Base-by-base conservation (phyloP, 2,888 invertebrate species). In the Archaeoteleia sp. region DNA sequence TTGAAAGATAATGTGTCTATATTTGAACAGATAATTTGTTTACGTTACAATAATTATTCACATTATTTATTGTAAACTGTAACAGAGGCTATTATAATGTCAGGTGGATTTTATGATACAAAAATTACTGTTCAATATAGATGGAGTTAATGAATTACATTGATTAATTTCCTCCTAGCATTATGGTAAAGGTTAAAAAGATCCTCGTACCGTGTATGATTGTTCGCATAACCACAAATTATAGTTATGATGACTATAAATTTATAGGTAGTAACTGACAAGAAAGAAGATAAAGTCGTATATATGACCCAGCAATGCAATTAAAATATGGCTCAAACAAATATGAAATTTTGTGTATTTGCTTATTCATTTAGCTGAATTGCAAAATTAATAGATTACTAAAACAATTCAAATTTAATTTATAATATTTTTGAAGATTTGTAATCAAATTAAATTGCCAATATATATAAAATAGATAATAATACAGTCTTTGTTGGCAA, bases 191-290 rank as follows among this genome's bases (percentile, higher is more conserved):
- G 27, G 27, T 27, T 8, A 8, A 27, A 20, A 2, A 20, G 20
- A 4, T 20, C 20, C 20, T 20, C 20, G 20, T 20, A 20, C 20
- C 20, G 27, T 27, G 27, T 27, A 27, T 8, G 30, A 30, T 30
- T 30, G 30, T 30, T 9, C 30, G 9, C 30, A 30, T 30, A 30
- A 30, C 30, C 30, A 30, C 30, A 30, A 30, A 30, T 30, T 30
- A 30, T 30, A 10, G 30, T 30, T 30, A 30, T 30, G 30, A 30
- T 30, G 30, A 30, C 30, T 10, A 30, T 30, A 30, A 30, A 30
- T 30, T 30, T 30, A 30, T 30, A 10, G 30, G 10, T 10, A 30
- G 9, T 30, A 9, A 30, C 30, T 10, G 10, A 10, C 30, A 10
- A 4, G 9, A 30, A 30, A 30, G 30, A 30, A 9, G 30, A 30